Evolutionary conservation across 2,888 invertebrate genomes (phyloP).

Genomic region (Agrochola litura): DNA sequence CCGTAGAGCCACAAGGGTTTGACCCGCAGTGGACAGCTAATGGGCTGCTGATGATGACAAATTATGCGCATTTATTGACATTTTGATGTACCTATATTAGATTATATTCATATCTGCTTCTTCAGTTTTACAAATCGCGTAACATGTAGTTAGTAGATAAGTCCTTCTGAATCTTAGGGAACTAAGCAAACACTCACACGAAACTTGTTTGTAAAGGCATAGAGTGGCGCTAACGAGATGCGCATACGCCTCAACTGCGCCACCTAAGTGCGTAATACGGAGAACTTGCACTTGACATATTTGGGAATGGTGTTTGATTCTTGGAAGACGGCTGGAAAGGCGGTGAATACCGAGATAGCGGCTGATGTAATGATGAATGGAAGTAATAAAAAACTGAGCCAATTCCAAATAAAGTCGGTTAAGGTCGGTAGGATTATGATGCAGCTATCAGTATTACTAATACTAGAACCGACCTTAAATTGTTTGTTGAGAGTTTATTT

Average conservation of each 20-base stretch:
- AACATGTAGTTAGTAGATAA: neutral
- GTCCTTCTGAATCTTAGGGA: conserved; percentile 9
- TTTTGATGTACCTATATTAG: too few relatives aligned
- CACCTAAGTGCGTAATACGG: conserved; percentile 71
- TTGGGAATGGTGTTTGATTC: conserved; percentile 40
- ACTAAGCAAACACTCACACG: conserved; percentile 19
- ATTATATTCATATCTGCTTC: neutral
- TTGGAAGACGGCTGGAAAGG: conserved; percentile 12
- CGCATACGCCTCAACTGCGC: conserved; percentile 78
- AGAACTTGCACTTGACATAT: conserved; percentile 74
- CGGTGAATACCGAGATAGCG: neutral
- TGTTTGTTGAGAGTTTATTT: too few relatives aligned
- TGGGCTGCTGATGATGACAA: neutral
- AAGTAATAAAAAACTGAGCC: too few relatives aligned
- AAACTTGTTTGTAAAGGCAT: conserved; percentile 44
- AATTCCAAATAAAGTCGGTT: neutral
- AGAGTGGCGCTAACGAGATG: conserved; percentile 82
- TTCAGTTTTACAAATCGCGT: neutral
- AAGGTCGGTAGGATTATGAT: neutral
- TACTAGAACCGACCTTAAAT: too few relatives aligned
- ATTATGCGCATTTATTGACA: neutral
- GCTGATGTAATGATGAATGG: neutral
- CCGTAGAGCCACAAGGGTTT: neutral
- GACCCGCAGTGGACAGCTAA: neutral
- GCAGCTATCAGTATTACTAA: neutral